These are phyloP conservation scores for Podotricha telesiphe DNA, from an alignment of 2,888 invertebrate genomes.

Conservation along the genomic window DNA sequence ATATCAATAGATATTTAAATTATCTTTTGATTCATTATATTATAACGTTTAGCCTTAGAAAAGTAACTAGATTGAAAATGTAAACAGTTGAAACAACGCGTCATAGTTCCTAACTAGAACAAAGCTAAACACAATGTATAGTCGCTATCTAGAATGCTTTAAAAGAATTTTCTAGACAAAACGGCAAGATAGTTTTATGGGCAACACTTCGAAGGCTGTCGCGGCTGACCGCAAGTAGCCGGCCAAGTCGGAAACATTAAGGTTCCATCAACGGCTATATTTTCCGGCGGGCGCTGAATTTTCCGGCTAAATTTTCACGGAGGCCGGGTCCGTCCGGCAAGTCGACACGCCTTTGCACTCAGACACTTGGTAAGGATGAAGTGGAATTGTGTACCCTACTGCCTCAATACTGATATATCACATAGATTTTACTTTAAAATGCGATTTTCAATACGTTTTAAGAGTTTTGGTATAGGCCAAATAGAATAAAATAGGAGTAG, in stretches of 20 bases:
- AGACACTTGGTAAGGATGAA: conserved; percentile 69
- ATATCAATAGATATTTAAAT: background rate
- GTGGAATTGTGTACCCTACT: conserved; percentile 70
- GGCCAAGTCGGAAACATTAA: conserved; percentile 80
- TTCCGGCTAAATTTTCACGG: conserved; percentile 59
- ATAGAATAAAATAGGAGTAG: conserved; percentile 11
- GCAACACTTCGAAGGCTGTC: conserved; percentile 61
- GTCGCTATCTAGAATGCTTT: conserved; percentile 32
- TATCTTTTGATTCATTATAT: background rate
- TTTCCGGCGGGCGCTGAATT: conserved; percentile 72
- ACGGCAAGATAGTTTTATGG: conserved; percentile 55
- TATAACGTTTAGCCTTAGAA: background rate
- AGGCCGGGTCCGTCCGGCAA: conserved; percentile 67
- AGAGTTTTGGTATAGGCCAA: conserved; percentile 13
- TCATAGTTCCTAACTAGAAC: conserved; percentile 5
- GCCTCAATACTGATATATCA: conserved; percentile 69
- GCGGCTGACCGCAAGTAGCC: conserved; percentile 71
- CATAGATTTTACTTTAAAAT: conserved; percentile 52
- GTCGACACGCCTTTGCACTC: conserved; percentile 82
- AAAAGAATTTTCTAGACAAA: conserved; percentile 40
- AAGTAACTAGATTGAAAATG: background rate
- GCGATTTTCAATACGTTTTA: conserved; percentile 28
- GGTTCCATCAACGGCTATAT: conserved; percentile 80
- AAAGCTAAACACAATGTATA: conserved; percentile 6
- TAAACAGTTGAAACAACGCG: background rate